Base-by-base conservation (phyloP, 2,797 vertebrate genomes). In the Girardinus metallicus region DNA sequence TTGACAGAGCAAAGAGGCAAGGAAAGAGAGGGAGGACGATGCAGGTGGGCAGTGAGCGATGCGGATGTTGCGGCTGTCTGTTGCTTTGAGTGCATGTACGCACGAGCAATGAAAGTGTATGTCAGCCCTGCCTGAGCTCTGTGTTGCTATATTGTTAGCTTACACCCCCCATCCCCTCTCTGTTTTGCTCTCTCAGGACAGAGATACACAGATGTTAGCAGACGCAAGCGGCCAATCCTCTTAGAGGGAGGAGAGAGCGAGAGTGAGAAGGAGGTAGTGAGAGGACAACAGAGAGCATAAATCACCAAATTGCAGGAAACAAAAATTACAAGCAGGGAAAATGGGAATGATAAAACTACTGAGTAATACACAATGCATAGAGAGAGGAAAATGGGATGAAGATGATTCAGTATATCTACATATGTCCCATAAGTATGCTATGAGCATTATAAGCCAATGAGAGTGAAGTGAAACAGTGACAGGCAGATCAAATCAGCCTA, bases 131-230 rank as follows among this genome's bases (percentile, higher is more conserved):
- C 75, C 85, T 79, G 80, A 31, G 78, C 85, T 81, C 87, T 82
- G 71, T 87, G 83, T 86, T 88, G 91, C 92, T 93, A 90, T 92
- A 89, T 88, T 78, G 83, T 89, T 86, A 79, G 89, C 89, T 89
- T 91, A 85, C 92, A 87, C 78, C 87, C 78, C 85, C 90, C 92
- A 90, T 82, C 93, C 92, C 89, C 84, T 92, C 88, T 92, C 94
- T 95, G 95, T 95, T 95, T 94, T 95, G 96, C 93, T 93, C 92
- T 91, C 87, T 88, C 90, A 88, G 92, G 91, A 92, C 92, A 92
- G 91, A 91, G 93, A 94, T 93, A 91, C 91, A 92, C 93, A 94
- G 91, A 94, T 94, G 92, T 91, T 94, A 84, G 91, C 80, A 83
- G 90, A 89, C 21, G 82, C 84, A 83, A 85, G 84, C 84, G 90